These are phyloP conservation scores for Chloroceryle inda DNA, from an alignment of 2,797 vertebrate species.

Conservation along the genomic window DNA sequence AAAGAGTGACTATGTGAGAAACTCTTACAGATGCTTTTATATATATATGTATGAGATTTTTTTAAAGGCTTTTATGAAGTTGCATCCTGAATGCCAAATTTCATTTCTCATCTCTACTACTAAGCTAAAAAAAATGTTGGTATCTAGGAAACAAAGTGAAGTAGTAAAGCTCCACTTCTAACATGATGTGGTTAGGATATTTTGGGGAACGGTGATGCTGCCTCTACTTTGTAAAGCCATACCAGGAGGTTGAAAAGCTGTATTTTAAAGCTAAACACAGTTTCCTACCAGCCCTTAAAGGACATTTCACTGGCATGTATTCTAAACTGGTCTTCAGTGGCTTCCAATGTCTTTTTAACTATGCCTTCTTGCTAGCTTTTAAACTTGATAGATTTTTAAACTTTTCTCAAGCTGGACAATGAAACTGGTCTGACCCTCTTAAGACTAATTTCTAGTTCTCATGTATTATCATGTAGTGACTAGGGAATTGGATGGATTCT, in stretches of 20 bases:
- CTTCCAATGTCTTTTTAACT: not conserved
- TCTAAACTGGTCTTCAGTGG: not conserved
- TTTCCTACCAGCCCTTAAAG: not conserved
- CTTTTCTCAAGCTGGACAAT: not conserved
- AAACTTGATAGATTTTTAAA: not conserved
- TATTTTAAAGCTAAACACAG: slow-evolving; percentile 37
- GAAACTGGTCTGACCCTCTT: not conserved
- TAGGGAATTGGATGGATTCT: not conserved
- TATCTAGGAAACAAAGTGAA: slow-evolving; percentile 68
- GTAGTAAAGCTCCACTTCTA: slow-evolving; percentile 49
- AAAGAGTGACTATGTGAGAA: not conserved
- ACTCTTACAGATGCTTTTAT: not conserved
- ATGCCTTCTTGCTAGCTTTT: not conserved
- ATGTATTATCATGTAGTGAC: not conserved
- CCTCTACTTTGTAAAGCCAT: slow-evolving; percentile 28
- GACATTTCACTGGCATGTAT: not conserved
- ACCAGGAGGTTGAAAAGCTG: not conserved
- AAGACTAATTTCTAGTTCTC: not conserved
- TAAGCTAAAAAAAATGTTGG: slow-evolving; percentile 20
- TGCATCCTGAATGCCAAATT: slow-evolving; percentile 25
- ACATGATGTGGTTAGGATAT: slow-evolving; percentile 33
- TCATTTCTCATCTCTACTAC: slow-evolving; percentile 43
- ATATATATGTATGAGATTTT: not conserved
- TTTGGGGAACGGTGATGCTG: slow-evolving; percentile 34
- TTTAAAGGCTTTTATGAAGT: slow-evolving; percentile 13